These are phyloP conservation scores for Trichogramma pretiosum DNA, from an alignment of 1,140 invertebrate species.

Conservation along the genomic window DNA sequence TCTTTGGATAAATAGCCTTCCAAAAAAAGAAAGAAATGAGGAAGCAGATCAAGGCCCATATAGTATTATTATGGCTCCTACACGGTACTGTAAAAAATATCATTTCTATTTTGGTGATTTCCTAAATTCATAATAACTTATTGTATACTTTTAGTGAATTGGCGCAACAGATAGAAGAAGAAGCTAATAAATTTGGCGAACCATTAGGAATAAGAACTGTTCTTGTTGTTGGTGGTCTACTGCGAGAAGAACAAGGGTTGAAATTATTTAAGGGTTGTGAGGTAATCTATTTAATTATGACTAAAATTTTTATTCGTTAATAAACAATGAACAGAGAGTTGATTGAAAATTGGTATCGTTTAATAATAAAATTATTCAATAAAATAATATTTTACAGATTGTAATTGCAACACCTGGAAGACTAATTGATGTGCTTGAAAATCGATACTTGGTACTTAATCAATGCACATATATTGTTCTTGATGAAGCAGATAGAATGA, in stretches of 20 bases:
- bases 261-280: conserved; percentile 93
- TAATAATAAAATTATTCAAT: neutral
- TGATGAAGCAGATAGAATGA: conserved; percentile 96
- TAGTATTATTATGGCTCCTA: conserved; percentile 97
- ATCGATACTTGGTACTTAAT: conserved; percentile 91
- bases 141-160: conserved; percentile 57
- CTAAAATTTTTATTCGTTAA: neutral
- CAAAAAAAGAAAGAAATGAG: conserved; percentile 87
- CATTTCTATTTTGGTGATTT: neutral
- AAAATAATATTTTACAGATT: conserved; percentile 58
- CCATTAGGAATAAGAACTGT: conserved; percentile 92
- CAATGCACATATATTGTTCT: conserved; percentile 93
- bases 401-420: conserved; percentile 99
- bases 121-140: neutral
- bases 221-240: conserved; percentile 95
- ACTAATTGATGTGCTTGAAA: conserved; percentile 97
- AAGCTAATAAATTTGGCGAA: conserved; percentile 95
- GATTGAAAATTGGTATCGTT: no score
- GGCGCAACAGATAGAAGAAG: conserved; percentile 99
- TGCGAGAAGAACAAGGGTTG: conserved; percentile 97
- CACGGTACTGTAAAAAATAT: conserved; percentile 48
- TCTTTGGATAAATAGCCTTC: conserved; percentile 95
- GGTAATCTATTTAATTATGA: conserved; percentile 39
- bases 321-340: no score
- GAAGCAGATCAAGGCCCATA: conserved; percentile 96